phyloP scores from a whole-genome alignment of 2,797 vertebrate species.

The Neomorphus geoffroyi region DNA sequence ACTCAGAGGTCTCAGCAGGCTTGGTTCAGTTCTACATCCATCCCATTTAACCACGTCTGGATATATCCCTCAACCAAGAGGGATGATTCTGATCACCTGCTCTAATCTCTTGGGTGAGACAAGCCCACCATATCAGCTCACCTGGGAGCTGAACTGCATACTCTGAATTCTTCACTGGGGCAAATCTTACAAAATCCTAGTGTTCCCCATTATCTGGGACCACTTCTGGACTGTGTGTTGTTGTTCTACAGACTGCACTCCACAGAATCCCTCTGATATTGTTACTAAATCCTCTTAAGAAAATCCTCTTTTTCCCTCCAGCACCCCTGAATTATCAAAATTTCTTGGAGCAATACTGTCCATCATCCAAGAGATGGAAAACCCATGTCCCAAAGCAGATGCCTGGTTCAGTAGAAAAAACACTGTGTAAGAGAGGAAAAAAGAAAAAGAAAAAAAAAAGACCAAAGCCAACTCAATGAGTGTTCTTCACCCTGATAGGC shows the following conservation, averaged over 20 bases:
- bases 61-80: not conserved
- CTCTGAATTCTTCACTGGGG: not conserved
- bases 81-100: not conserved
- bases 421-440: not conserved
- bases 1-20: not conserved
- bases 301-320: not conserved
- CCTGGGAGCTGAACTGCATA: not conserved
- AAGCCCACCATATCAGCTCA: not conserved
- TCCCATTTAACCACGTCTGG: not conserved
- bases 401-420: not conserved
- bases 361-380: not conserved
- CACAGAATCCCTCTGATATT: not conserved
- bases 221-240: not conserved
- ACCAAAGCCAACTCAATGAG: not conserved
- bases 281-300: not conserved
- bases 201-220: not conserved
- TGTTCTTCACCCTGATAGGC: not conserved
- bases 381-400: not conserved
- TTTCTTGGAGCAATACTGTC: accelerated
- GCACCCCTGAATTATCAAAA: not conserved
- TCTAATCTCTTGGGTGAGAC: not conserved
- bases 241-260: not conserved
- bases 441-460: no score
- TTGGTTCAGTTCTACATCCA: not conserved
- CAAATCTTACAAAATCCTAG: not conserved